Evolutionary conservation across 2,888 invertebrate species (phyloP).

Genomic region (Acanthacorydalis orientalis): DNA sequence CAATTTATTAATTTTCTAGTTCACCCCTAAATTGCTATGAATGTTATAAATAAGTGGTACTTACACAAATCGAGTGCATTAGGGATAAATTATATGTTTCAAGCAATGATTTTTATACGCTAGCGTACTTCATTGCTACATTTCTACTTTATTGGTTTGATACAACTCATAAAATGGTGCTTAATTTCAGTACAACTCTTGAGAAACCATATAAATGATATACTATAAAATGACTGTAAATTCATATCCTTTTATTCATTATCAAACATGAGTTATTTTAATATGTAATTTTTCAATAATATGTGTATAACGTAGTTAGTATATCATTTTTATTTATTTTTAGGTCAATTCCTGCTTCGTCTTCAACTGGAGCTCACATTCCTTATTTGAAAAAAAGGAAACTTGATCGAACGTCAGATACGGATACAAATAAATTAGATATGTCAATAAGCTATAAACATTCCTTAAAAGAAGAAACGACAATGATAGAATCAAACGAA

Average conservation of each 20-base stretch:
- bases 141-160: too few relatives aligned
- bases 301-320: too few relatives aligned
- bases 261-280: too few relatives aligned
- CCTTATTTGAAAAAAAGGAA: conserved; percentile 55
- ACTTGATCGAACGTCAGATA: conserved; percentile 35
- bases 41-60: background rate
- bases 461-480: conserved; percentile 16
- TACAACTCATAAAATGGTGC: too few relatives aligned
- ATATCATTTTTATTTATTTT: background rate
- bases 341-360: conserved; percentile 6
- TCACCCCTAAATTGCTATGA: too few relatives aligned
- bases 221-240: too few relatives aligned
- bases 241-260: too few relatives aligned
- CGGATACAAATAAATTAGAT: conserved; percentile 14
- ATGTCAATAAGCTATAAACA: conserved; percentile 8
- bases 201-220: too few relatives aligned
- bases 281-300: too few relatives aligned
- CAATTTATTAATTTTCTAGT: too few relatives aligned
- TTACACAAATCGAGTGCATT: background rate
- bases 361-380: conserved; percentile 2
- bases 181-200: too few relatives aligned
- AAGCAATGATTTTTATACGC: background rate
- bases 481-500: conserved; percentile 19
- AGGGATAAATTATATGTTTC: background rate
- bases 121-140: too few relatives aligned